Evolutionary conservation across 2,888 invertebrate species (phyloP).

Genomic region (Caenorhabditis doughertyi): DNA sequence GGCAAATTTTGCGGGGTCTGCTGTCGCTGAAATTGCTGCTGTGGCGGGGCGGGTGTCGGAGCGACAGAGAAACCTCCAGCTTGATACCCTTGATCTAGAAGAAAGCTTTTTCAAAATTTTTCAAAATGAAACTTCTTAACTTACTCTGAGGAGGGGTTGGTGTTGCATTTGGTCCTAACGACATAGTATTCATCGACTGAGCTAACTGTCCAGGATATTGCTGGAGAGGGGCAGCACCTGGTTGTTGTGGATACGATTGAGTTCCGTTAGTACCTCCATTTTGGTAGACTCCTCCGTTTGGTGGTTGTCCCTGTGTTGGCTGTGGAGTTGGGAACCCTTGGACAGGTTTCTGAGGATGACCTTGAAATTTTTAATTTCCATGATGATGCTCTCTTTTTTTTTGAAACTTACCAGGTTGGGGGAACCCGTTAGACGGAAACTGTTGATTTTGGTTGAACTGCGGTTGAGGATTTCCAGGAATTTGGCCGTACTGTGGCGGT

Average conservation of each 20-base stretch:
- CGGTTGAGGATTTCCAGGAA: slow-evolving; percentile 50
- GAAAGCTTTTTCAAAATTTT: background rate
- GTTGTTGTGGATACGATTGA: slow-evolving; percentile 25
- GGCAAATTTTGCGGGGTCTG: slow-evolving; percentile 22
- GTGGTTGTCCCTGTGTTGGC: slow-evolving; percentile 24
- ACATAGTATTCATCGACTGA: slow-evolving; percentile 29
- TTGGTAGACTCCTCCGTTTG: slow-evolving; percentile 21
- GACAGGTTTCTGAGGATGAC: slow-evolving; percentile 20
- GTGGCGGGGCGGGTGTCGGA: background rate
- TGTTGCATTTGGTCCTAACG: slow-evolving; percentile 24
- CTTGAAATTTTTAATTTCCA: background rate
- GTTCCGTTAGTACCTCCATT: slow-evolving; percentile 35
- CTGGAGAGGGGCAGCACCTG: slow-evolving; percentile 2
- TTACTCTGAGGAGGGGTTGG: slow-evolving; percentile 21
- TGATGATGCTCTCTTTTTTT: background rate
- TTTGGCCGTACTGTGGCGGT: slow-evolving; percentile 49
- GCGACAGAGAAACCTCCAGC: slow-evolving; percentile 11
- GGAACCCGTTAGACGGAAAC: slow-evolving; percentile 48
- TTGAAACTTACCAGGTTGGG: slow-evolving; percentile 27
- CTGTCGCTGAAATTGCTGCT: slow-evolving; percentile 10
- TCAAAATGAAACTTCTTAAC: background rate
- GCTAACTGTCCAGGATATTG: slow-evolving; percentile 21
- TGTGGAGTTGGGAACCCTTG: slow-evolving; percentile 22
- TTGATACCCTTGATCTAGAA: slow-evolving; percentile 4
- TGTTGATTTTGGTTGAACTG: slow-evolving; percentile 50